Evolutionary conservation across 2,888 invertebrate species (phyloP).

Genomic region (Erynnis tages): DNA sequence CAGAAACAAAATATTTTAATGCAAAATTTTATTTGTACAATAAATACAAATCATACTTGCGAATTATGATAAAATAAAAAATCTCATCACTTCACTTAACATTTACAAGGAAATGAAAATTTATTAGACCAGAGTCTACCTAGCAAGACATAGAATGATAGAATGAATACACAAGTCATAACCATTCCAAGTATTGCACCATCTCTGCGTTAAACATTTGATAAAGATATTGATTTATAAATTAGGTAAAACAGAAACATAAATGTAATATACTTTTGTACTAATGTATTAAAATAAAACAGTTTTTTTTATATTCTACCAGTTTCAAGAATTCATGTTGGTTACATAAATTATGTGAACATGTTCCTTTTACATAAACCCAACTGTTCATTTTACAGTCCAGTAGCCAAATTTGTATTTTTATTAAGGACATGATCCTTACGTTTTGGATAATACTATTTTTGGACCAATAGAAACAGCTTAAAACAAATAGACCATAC

Average conservation of each 20-base stretch:
- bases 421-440: no score
- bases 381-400: no score
- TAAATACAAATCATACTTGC: slow-evolving; percentile 80
- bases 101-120: slow-evolving; percentile 47
- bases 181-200: slow-evolving; percentile 58
- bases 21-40: slow-evolving; percentile 80
- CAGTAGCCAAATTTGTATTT: no score
- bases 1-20: slow-evolving; percentile 53
- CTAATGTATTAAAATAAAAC: slow-evolving; percentile 67
- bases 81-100: slow-evolving; percentile 72
- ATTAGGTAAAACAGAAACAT: slow-evolving; percentile 40
- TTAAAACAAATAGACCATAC: slow-evolving; percentile 30
- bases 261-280: slow-evolving; percentile 59
- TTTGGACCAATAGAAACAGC: background rate
- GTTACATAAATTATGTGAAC: no score
- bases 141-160: slow-evolving; percentile 10
- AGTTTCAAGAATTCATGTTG: slow-evolving; percentile 1
- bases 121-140: slow-evolving; percentile 38
- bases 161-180: slow-evolving; percentile 18
- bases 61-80: slow-evolving; percentile 73
- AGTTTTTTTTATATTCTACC: slow-evolving; percentile 6
- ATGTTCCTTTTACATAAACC: no score
- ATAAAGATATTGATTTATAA: slow-evolving; percentile 35
- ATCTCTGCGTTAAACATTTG: slow-evolving; percentile 43
- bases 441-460: background rate